Conservation (phyloP, 2,113 vertebrate genomes). For the Cynopterus brachyotis region DNA sequence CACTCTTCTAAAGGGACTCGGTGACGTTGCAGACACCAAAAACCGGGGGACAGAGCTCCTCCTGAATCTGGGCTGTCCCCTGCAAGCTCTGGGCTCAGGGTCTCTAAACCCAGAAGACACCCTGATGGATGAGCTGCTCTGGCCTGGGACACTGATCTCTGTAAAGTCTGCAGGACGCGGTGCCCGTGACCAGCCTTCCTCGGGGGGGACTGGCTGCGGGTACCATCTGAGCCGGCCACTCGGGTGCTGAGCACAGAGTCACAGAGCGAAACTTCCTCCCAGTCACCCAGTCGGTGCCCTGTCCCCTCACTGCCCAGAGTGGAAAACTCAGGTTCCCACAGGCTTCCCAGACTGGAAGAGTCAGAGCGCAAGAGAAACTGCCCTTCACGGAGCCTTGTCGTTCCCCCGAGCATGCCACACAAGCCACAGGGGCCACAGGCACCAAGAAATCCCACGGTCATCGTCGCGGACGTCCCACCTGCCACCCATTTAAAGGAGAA, state of each 20-base stretch:
- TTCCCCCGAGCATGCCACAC: rapidly evolving
- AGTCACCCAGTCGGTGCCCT: neutral
- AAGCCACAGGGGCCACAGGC: rapidly evolving
- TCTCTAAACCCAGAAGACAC: neutral
- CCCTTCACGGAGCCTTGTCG: rapidly evolving
- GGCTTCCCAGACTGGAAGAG: neutral
- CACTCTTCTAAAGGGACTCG: neutral
- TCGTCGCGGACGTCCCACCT: neutral
- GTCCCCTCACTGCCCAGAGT: too few species aligned
- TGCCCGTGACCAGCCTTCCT: neutral
- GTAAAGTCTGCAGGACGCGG: too few species aligned
- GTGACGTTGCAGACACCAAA: neutral
- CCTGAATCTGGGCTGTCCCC: too few species aligned
- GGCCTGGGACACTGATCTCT: neutral
- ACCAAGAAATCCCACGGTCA: neutral
- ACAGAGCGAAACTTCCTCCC: rapidly evolving
- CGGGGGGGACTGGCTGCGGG: rapidly evolving
- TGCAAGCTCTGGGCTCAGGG: neutral
- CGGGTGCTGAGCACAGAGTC: neutral
- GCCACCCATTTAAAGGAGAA: neutral
- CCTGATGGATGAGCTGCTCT: neutral
- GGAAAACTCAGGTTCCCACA: too few species aligned
- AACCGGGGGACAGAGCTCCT: neutral
- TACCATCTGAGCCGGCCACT: neutral
- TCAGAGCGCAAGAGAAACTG: too few species aligned